phyloP scores from a whole-genome alignment of 2,113 vertebrate genomes.

The Calidris pygmaea region DNA sequence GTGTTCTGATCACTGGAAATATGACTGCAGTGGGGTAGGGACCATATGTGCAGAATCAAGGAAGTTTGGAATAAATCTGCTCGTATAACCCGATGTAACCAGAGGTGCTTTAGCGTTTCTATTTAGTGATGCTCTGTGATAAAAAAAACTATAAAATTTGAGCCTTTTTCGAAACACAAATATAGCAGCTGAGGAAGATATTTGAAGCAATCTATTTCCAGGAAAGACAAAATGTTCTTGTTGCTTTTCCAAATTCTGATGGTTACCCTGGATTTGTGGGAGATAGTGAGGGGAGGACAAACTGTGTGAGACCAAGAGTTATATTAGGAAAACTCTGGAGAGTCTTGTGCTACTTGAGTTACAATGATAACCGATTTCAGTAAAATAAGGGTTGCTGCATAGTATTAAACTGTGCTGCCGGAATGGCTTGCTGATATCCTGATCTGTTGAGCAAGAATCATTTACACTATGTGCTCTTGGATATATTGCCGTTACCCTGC shows the following conservation, averaged over 20 bases:
- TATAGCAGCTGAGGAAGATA: background rate
- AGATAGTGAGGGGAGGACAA: background rate
- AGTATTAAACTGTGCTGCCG: conserved; percentile 27
- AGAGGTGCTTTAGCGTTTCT: background rate
- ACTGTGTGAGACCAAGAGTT: background rate
- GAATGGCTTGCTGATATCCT: conserved; percentile 11
- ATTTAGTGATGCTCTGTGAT: background rate
- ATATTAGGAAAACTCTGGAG: background rate
- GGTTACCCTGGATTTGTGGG: background rate
- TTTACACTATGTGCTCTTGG: background rate
- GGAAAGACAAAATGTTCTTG: background rate
- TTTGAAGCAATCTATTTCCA: background rate
- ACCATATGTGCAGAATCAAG: background rate
- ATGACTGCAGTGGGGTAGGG: background rate
- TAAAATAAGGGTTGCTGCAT: conserved; percentile 37
- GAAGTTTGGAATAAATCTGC: background rate
- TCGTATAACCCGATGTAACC: fast-evolving
- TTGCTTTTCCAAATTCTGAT: background rate
- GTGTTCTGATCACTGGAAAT: background rate
- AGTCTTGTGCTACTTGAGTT: conserved; percentile 56
- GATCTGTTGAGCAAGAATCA: background rate
- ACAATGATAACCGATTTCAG: background rate
- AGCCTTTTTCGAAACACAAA: background rate
- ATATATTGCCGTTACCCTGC: background rate
- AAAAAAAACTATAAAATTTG: background rate